Conservation (phyloP, 1,140 invertebrate species). For the Heliothis subflexa region DNA sequence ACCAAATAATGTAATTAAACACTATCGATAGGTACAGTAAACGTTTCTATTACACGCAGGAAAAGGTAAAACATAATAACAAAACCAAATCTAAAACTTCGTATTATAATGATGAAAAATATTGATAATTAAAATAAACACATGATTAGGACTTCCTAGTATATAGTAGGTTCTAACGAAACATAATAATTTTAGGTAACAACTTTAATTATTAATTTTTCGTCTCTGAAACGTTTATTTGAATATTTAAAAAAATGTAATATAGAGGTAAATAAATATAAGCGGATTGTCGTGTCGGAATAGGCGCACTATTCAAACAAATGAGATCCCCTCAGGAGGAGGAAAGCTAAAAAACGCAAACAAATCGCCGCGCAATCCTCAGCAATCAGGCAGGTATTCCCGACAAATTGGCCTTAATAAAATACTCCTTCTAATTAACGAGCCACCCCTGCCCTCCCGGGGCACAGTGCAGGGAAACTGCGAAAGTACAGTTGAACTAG, state of each 20-base stretch:
- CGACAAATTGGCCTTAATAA: slow-evolving; percentile 83
- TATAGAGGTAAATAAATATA: background rate
- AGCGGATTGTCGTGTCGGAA: background rate
- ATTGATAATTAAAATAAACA: too few species aligned
- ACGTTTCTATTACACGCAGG: background rate
- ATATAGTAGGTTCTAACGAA: background rate
- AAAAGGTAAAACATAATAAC: background rate
- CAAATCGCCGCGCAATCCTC: slow-evolving; percentile 63
- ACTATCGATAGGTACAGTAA: slow-evolving; percentile 1
- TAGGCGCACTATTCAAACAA: background rate
- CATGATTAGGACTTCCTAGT: too few species aligned
- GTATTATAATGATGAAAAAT: background rate
- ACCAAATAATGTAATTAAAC: slow-evolving; percentile 8
- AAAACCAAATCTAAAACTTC: background rate
- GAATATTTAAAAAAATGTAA: too few species aligned
- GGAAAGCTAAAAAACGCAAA: slow-evolving; percentile 62
- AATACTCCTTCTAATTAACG: slow-evolving; percentile 82
- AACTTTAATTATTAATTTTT: background rate
- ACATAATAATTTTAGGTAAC: background rate
- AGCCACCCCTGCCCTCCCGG: slow-evolving; percentile 46
- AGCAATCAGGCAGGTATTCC: slow-evolving; percentile 78
- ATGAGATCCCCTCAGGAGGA: slow-evolving; percentile 38
- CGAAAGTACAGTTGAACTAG: background rate
- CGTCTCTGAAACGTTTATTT: background rate
- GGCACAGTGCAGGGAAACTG: background rate